Conservation (phyloP, 2,113 vertebrate species). For the Antigone vipio region DNA sequence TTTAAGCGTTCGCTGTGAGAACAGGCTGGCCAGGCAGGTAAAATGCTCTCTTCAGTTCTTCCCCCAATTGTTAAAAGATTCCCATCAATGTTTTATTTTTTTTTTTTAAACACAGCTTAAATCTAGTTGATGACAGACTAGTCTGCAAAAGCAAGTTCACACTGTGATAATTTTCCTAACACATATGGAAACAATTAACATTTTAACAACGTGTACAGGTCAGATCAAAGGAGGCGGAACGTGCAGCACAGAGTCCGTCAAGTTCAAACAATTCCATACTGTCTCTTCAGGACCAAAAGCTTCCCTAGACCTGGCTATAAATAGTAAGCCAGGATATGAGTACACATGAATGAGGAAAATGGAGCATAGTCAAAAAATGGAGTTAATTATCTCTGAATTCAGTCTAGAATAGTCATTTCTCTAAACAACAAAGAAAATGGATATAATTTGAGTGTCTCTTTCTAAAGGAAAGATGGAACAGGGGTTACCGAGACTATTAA, state of each 20-base stretch:
- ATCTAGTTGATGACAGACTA: not conserved
- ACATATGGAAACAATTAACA: not conserved
- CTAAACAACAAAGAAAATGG: not conserved
- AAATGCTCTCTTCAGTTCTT: not conserved
- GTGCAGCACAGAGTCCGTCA: not conserved
- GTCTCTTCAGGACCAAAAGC: not conserved
- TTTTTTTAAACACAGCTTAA: not conserved
- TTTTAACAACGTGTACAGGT: not conserved
- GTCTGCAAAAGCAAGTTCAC: not conserved
- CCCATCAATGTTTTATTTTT: not conserved
- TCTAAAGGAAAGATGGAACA: not conserved
- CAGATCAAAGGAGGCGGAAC: not conserved
- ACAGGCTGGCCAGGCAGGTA: not conserved
- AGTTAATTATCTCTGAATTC: constrained; percentile 16
- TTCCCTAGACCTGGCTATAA: not conserved
- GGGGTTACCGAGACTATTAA: constrained; percentile 17
- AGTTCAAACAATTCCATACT: not conserved
- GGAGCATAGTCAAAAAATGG: not conserved
- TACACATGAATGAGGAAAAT: not conserved
- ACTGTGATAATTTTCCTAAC: not conserved
- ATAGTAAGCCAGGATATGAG: not conserved
- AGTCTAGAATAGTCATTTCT: constrained; percentile 10
- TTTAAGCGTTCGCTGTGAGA: not conserved
- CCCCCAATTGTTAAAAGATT: not conserved
- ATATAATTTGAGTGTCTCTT: not conserved